Evolutionary conservation across 2,888 invertebrate species (phyloP), one percentile per base, ranked within the genome.

Genomic region (Alsophila aescularia): DNA sequence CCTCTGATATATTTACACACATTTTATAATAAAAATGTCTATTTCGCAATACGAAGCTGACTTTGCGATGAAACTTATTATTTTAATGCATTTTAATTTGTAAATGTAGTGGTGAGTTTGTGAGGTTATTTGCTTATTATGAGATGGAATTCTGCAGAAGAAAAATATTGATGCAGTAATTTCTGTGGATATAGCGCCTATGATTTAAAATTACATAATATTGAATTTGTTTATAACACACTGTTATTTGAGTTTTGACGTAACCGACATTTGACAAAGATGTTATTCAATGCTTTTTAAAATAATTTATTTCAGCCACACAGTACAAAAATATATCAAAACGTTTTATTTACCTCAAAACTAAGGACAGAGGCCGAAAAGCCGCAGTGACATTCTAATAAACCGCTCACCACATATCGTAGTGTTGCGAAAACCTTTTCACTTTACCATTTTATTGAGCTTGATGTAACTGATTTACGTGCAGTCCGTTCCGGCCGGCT

Each of bases 381-480:
- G 29, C 48, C 66, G 50, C 47, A 50, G 40, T 54, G 57, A 55
- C 55, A 64, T 68, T 62, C 65, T 73, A 74, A 73, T 69, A 71
- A 71, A 69, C 62, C 59, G 60, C 57, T 55, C 58, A 41, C 61
- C 68, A 65, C 71, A 67, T 69, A 68, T 69, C 66, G 73, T 75
- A 70, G 66, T 68, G 62, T 64, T 67, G 63, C 65, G 62, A 71
- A 77, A 74, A 73, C 73, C 73, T 74, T 79, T 78, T 73, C 78
- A 72, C 76, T 79, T 75, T 72, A 75, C 66, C 76, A 73, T 81
- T 79, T 76, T 76, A 80, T 77, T 75, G 78, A 70, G 73, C 74
- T 70, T 76, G 73, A 77, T 77, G 72, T 77, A 71, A 74, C 78
- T 83, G 82, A 84, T 85, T 84, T 84, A 84, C 76, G 77, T 73